Base-by-base conservation (phyloP, 2,888 invertebrate genomes). In the Drosophila mettleri region DNA sequence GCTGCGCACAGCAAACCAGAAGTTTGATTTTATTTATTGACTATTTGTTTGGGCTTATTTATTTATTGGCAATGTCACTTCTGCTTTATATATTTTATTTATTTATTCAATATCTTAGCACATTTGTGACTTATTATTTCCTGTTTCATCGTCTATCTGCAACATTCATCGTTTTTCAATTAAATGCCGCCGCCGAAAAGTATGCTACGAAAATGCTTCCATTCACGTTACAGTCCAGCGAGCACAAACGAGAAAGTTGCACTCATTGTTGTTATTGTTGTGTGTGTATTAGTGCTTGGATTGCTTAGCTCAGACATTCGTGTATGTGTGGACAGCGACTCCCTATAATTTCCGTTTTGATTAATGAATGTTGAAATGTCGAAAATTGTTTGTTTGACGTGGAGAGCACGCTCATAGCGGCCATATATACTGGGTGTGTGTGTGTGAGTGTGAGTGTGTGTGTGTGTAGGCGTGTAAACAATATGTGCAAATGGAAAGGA, bases 281-380 rank as follows among this genome's bases (percentile, higher is more conserved):
- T 38, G 52, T 38, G 18, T 38, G 36, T 31, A 20, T 31, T 31
- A 20, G 68, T 62, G 54, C 52, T 51, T 53, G 49, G 58, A 38
- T 62, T 75, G 49, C 51, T 63, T 55, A 58, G 54, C 53, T 46
- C 68, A 67, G 54, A 45, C 24, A 14, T 22, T 24, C 14, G 1
- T 43, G 27, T 45, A 45, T 69, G 59, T 69, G 68, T 60, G 55
- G 53, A 38, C 51, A 52, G 62, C 54, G 63, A 65, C 76, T 75
- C 77, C 70, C 72, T 74, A 85, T 85, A 88, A 89, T 86, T 85
- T 89, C 81, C 79, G 79, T 74, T 86, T 86, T 90, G 86, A 89
- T 81, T 89, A 88, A 89, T 89, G 89, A 89, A 88, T 81, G 78
- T 83, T 85, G 81, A 85, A 90, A 86, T 80, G 79, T 78, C 74